A percentile compares a stretch with the other conserved stretches of the same genome.
These are phyloP conservation scores for Festucalex cinctus DNA, from an alignment of 2,113 vertebrate species.

Conservation along the genomic window DNA sequence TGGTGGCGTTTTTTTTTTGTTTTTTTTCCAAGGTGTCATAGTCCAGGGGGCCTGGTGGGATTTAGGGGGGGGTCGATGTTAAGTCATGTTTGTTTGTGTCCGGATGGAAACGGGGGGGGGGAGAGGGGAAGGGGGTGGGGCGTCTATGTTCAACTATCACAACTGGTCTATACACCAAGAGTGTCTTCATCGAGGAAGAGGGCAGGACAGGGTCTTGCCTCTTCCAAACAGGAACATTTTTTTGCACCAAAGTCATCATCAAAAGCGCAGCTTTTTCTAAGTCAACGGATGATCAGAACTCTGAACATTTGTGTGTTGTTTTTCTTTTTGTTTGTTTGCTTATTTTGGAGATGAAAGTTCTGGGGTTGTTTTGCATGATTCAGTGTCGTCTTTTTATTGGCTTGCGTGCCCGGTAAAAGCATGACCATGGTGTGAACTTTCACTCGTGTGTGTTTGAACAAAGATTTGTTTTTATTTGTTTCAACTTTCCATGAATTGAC, in stretches of 20 bases:
- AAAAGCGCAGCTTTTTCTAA: conserved; percentile 75
- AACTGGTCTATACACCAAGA: conserved; percentile 76
- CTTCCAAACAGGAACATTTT: conserved; percentile 73
- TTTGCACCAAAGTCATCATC: conserved; percentile 77
- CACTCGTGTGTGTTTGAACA: conserved; percentile 69
- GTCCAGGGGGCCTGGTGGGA: conserved; percentile 59
- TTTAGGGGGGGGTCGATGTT: conserved; percentile 56
- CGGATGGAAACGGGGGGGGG: conserved; percentile 35
- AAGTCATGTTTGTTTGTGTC: conserved; percentile 64
- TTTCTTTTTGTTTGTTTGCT: conserved; percentile 17
- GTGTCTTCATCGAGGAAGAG: conserved; percentile 72
- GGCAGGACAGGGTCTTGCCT: conserved; percentile 72
- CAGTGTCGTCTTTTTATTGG: conserved; percentile 75
- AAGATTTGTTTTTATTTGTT: conserved; percentile 56
- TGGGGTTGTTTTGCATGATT: conserved; percentile 66
- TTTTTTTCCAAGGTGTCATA: conserved; percentile 68
- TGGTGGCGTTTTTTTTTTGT: conserved; percentile 69
- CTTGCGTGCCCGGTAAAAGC: conserved; percentile 72
- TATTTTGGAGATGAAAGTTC: not conserved
- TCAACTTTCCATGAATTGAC: conserved; percentile 67
- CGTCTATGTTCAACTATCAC: conserved; percentile 62
- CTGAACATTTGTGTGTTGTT: conserved; percentile 43
- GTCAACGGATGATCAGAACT: conserved; percentile 66
- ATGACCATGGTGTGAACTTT: conserved; percentile 73
- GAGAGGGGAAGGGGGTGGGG: conserved; percentile 5